Base-by-base conservation (phyloP, 2,888 invertebrate species). In the Sycophila texana region DNA sequence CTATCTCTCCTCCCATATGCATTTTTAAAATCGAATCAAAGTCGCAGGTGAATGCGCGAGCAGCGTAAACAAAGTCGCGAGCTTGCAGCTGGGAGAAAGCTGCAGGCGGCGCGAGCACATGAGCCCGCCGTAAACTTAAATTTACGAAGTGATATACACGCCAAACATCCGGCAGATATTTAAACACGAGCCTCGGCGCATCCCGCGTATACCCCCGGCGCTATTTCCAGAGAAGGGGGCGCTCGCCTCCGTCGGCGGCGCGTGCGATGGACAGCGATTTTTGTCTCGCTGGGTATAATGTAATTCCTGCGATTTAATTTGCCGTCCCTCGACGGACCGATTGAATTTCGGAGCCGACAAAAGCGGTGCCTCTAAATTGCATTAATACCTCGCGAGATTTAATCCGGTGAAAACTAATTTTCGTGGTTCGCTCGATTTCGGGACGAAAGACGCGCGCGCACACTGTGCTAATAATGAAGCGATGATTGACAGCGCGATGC, bases 91-190 rank as follows among this genome's bases (percentile, higher is more conserved):
- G 47, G 47, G 7, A 49, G 14, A 30, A 16, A 30, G 14, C 12
- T 39, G 61, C n/a, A 16, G 12, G 39, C 39, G 39, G 39, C 20
- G 26, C 30, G 30, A 16, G n/a, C 26, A n/a, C 39, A 83, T 83
- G 85, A 39, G 83, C 84, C 83, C 84, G 83, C 85, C 86, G 87
- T 88, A 88, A 89, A 88, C 86, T 88, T 86, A 86, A 89, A 89
- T 89, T 89, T 88, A 89, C 88, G 85, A 88, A 89, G 89, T 87
- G 89, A 89, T 88, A 87, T 87, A 88, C 88, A 88, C 86, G 85
- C 87, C 86, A 89, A 89, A 89, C 89, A 88, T 90, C 90, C 89
- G 89, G 88, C 84, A 86, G 86, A 87, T 87, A 88, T 89, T 89
- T 89, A 89, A 89, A 87, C 87, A 84, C 83, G 82, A 85, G 84